A percentile compares a stretch with the other conserved stretches of the same genome.
phyloP scores from a whole-genome alignment of 2,888 invertebrate species.

The Elegia similella region DNA sequence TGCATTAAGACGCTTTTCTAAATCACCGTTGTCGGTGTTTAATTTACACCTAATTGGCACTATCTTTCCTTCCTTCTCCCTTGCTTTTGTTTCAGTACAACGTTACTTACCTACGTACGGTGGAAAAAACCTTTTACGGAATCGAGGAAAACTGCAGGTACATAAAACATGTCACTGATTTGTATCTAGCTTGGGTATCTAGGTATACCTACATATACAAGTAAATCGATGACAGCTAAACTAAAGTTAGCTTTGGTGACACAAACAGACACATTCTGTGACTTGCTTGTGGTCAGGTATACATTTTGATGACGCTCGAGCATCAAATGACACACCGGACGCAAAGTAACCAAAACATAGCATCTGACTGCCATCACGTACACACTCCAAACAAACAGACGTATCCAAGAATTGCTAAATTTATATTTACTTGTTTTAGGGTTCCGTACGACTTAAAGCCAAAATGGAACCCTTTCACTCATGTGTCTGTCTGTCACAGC shows the following conservation, averaged over 20 bases:
- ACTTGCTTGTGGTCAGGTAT: conserved; percentile 13
- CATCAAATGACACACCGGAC: conserved; percentile 21
- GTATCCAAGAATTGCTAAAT: background rate
- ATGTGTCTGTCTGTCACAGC: too few species aligned
- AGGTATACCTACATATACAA: background rate
- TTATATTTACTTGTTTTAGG: background rate
- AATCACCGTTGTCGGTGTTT: too few species aligned
- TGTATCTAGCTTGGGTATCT: too few species aligned
- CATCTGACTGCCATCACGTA: conserved; percentile 23
- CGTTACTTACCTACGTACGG: too few species aligned
- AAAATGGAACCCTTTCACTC: too few species aligned
- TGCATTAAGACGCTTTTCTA: too few species aligned
- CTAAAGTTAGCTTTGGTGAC: background rate
- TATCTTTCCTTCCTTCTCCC: too few species aligned
- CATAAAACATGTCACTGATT: background rate
- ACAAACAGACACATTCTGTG: background rate
- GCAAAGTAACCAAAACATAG: conserved; percentile 20
- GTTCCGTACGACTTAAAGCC: too few species aligned
- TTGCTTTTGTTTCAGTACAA: too few species aligned
- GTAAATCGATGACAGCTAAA: background rate
- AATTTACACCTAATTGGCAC: too few species aligned
- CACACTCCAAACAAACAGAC: conserved; percentile 11
- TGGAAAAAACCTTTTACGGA: background rate
- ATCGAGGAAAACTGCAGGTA: background rate
- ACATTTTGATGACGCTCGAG: conserved; percentile 11